Evolutionary conservation across 2,888 invertebrate species (phyloP).

Genomic region (Encarsia formosa): DNA sequence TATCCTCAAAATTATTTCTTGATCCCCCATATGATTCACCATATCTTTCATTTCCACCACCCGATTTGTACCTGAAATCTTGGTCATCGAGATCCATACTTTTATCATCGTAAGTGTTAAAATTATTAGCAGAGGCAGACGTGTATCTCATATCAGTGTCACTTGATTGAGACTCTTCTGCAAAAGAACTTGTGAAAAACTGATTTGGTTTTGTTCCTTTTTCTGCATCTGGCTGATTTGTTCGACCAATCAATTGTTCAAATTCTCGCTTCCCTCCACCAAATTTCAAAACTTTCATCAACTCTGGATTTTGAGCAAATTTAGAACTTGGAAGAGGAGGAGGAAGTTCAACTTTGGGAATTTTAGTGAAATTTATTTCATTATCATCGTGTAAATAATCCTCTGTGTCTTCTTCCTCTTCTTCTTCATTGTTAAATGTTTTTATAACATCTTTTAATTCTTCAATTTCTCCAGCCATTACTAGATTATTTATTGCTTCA

Average conservation of each 20-base stretch:
- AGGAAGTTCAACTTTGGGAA: conserved; percentile 47
- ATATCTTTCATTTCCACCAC: conserved; percentile 33
- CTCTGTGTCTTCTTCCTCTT: conserved; percentile 49
- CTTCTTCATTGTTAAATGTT: conserved; percentile 59
- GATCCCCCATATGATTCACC: conserved; percentile 33
- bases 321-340: conserved; percentile 50
- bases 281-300: conserved; percentile 44
- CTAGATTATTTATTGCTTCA: conserved; percentile 70
- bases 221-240: conserved; percentile 38
- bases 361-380: conserved; percentile 48
- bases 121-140: conserved; percentile 11
- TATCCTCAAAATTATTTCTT: conserved; percentile 38
- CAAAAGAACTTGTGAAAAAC: conserved; percentile 38
- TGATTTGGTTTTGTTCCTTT: conserved; percentile 43
- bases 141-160: conserved; percentile 8
- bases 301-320: conserved; percentile 48
- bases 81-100: background rate
- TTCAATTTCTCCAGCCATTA: conserved; percentile 77
- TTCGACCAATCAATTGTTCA: conserved; percentile 48
- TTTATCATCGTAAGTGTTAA: conserved; percentile 34
- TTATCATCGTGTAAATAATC: conserved; percentile 54
- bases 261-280: conserved; percentile 48
- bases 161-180: conserved; percentile 15
- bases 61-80: conserved; percentile 33
- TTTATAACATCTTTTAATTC: conserved; percentile 76